Base-by-base conservation (phyloP, 2,888 invertebrate species). In the Eupsilia transversa region DNA sequence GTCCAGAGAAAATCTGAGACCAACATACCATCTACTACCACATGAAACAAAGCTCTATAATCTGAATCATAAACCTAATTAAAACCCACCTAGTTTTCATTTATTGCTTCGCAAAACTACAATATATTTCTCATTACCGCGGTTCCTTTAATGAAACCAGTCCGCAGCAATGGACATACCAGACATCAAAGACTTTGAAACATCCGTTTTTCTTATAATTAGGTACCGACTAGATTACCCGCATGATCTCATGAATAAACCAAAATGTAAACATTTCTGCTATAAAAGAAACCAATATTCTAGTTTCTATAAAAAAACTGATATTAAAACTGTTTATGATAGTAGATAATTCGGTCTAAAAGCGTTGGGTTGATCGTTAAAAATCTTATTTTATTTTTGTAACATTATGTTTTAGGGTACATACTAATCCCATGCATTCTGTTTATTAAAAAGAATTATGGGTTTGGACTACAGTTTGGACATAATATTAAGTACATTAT, bases 131-230 rank as follows among this genome's bases (percentile, higher is more conserved):
- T 61, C 41, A 56, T 33, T 1, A 49, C 5, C 14, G 46, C 20
- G 20, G 35, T 63, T 43, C 43, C 0, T 66, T 46, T 60, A 54
- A 59, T 64, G 30, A 43, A 57, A 74, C 52, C 20, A 17, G 27
- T n/a, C 33, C 30, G 7, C 4, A 33, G 7, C 38, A 54, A 63
- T 59, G 27, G 54, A 72, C 41, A 64, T 30, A 38, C 57, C 27
- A 60, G 23, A 82, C 73, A 70, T 83, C 80, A 81, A 81, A 78
- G 83, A 35, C 49, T 77, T 43, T 35, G 3, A 46, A 68, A 54
- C 77, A 67, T 70, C 79, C 76, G 68, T 59, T 81, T 35, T 77
- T 41, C 46, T 59, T 77, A 64, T 82, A 65, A 63, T 73, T 82
- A n/a, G n/a, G n/a, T n/a, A 63, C 38, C 7, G 12, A 46, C 61